phyloP scores from a whole-genome alignment of 2,888 invertebrate genomes.

The Saturnia pavonia region DNA sequence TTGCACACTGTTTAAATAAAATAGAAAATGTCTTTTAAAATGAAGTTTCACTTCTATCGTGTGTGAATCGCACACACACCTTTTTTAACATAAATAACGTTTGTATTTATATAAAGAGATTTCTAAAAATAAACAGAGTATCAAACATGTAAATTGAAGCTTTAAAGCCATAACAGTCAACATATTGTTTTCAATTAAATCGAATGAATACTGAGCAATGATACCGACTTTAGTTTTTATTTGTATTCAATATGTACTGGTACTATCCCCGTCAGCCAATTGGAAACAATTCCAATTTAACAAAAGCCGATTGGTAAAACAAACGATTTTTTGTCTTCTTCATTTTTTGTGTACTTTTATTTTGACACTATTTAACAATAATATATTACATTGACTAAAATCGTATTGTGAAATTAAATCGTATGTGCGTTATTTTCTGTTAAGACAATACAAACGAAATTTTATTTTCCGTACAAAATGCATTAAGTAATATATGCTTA shows the following conservation, averaged over 20 bases:
- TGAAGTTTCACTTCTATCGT: too few relatives aligned
- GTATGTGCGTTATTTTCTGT: too few relatives aligned
- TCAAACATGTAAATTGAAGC: neutral
- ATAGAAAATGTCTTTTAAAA: too few relatives aligned
- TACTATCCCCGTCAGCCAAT: neutral
- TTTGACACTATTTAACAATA: neutral
- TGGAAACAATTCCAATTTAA: neutral
- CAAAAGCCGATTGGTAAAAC: neutral
- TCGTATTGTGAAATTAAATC: neutral
- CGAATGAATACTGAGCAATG: neutral
- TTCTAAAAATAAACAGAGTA: neutral
- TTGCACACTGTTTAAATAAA: too few relatives aligned
- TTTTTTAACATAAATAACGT: too few relatives aligned
- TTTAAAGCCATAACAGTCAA: neutral
- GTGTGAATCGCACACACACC: too few relatives aligned
- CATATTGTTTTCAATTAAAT: slow-evolving; percentile 1
- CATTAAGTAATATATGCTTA: too few relatives aligned
- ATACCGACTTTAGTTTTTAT: neutral
- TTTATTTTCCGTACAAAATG: neutral
- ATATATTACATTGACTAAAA: neutral
- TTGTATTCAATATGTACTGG: neutral
- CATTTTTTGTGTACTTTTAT: neutral
- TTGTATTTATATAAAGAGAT: neutral
- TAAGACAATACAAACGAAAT: neutral
- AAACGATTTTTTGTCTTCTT: neutral